Evolutionary conservation across 2,888 invertebrate genomes (phyloP), one percentile per base, ranked within the genome.

Genomic region (Drosophila siamana): DNA sequence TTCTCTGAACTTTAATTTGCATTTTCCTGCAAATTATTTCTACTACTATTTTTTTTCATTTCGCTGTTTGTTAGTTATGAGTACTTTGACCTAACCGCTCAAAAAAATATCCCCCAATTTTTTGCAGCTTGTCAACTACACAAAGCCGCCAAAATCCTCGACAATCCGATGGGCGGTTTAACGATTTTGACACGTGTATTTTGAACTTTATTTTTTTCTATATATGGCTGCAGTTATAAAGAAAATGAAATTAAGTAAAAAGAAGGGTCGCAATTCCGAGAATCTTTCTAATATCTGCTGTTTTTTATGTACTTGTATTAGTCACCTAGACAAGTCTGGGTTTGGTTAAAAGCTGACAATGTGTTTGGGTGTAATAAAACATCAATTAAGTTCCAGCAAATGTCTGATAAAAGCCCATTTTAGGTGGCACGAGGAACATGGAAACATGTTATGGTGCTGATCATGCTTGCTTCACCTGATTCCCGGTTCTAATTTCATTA

Each of bases 21-120:
- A 38, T 7, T 46, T 13, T 38, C 19, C 13, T 13, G 16, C 16
- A 40, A 19, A 47, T 38, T 19, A 38, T 26, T 46, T 56, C 0
- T 16, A 38, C 24, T 51, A 38, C n/a, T n/a, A n/a, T n/a, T n/a
- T n/a, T n/a, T 50, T 24, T 50, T 36, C 28, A 26, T 44, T 47
- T 28, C 13, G 38, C 15, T 11, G 16, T 16, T 56, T 43, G n/a
- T 22, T 43, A 24, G 5, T 26, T 26, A 7, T 6, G 26, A 30
- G 33, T 36, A 43, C 38, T 51, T 1, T 15, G 3, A 9, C 15
- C 5, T 24, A 2, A 13, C 13, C 1, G 15, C n/a, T 36, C 36
- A 38, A 7, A 6, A 7, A 38, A 36, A 38, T 15, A 6, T 38
- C 36, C 15, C 11, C 36, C n/a, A 48, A 48, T 33, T 48, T 19